phyloP scores from a whole-genome alignment of 2,888 invertebrate species.

The Lobophora halterata region DNA sequence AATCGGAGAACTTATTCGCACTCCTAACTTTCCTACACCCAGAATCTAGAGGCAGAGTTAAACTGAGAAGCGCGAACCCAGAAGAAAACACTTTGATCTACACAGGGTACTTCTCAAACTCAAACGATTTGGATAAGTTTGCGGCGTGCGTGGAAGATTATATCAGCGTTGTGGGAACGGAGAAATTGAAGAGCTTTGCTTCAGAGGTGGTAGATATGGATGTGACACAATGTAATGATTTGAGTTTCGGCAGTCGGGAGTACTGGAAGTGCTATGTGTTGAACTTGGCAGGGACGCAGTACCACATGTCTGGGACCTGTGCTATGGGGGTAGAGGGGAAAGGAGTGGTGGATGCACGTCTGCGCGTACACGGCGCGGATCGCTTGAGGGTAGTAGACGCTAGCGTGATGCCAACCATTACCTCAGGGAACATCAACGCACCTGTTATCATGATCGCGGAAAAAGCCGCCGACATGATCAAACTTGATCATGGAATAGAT shows the following conservation, averaged over 20 bases:
- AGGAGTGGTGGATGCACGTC: slow-evolving; percentile 38
- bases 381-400: slow-evolving; percentile 82
- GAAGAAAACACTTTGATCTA: slow-evolving; percentile 41
- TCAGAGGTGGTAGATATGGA: slow-evolving; percentile 35
- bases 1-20: slow-evolving; percentile 38
- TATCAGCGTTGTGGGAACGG: slow-evolving; percentile 33
- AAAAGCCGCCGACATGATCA: slow-evolving; percentile 81
- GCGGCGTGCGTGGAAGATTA: slow-evolving; percentile 35
- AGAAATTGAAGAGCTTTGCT: slow-evolving; percentile 30
- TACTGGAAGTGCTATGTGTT: slow-evolving; percentile 57
- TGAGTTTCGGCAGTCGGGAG: slow-evolving; percentile 41
- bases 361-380: slow-evolving; percentile 73
- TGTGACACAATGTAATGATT: slow-evolving; percentile 40
- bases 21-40: slow-evolving; percentile 41
- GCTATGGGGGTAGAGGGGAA: slow-evolving; percentile 38
- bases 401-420: slow-evolving; percentile 82
- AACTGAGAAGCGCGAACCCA: slow-evolving; percentile 42
- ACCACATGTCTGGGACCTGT: slow-evolving; percentile 43
- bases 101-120: slow-evolving; percentile 41
- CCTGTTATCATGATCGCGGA: slow-evolving; percentile 83
- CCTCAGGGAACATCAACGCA: slow-evolving; percentile 82
- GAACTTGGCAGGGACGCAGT: slow-evolving; percentile 44
- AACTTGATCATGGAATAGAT: slow-evolving; percentile 37
- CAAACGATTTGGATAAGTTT: slow-evolving; percentile 35
- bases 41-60: slow-evolving; percentile 46